Evolutionary conservation across 2,113 vertebrate species (phyloP).

Genomic region (Opisthocomus hoazin): DNA sequence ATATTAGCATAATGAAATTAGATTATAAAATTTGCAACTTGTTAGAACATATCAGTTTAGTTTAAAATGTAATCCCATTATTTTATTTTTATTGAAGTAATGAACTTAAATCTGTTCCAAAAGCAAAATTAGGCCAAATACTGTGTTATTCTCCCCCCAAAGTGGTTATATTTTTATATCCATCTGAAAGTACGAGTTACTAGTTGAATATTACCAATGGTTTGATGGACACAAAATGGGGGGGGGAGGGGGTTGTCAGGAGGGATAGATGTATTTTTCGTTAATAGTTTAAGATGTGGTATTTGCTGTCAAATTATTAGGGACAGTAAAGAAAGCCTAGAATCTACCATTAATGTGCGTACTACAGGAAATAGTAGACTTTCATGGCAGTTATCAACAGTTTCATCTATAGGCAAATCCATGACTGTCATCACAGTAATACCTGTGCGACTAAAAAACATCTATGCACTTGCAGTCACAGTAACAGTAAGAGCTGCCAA

Average conservation of each 20-base stretch:
- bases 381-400: not conserved
- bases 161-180: not conserved
- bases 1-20: no score
- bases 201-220: not conserved
- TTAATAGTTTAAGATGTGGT: not conserved
- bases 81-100: no score
- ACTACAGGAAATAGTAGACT: not conserved
- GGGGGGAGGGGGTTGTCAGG: accelerated
- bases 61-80: no score
- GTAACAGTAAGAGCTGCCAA: not conserved
- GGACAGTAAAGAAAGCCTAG: not conserved
- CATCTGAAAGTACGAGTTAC: not conserved
- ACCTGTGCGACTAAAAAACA: not conserved
- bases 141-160: not conserved
- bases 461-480: accelerated
- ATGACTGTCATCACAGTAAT: not conserved
- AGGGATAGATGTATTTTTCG: not conserved
- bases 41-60: no score
- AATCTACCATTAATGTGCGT: not conserved
- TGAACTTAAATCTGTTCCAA: no score
- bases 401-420: not conserved
- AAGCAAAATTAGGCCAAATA: not conserved
- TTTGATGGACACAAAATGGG: not conserved
- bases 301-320: not conserved
- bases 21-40: no score